These are phyloP conservation scores for Exephanes ischioxanthus DNA, from an alignment of 2,888 invertebrate genomes.

Conservation along the genomic window DNA sequence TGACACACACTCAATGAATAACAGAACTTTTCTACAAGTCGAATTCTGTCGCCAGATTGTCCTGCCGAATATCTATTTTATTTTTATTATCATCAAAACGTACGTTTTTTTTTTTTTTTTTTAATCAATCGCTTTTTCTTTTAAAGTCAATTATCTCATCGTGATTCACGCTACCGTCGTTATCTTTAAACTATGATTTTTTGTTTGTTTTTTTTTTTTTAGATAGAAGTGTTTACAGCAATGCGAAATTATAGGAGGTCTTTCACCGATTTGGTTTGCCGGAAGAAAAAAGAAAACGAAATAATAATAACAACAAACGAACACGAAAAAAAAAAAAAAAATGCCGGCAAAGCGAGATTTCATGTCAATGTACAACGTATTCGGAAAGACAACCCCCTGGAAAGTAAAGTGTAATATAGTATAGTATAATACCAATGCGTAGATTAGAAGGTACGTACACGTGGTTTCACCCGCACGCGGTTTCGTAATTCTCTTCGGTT, in stretches of 20 bases:
- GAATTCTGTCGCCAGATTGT: conserved; percentile 78
- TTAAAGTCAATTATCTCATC: conserved; percentile 1
- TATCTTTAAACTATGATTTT: conserved; percentile 2
- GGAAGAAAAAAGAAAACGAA: neutral
- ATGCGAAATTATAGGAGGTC: conserved; percentile 33
- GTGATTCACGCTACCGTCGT: conserved; percentile 22
- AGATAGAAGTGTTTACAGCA: neutral
- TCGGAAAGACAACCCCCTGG: conserved; percentile 77
- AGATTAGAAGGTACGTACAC: conserved; percentile 82
- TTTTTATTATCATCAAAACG: neutral
- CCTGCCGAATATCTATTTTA: conserved; percentile 74
- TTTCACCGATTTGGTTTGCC: conserved; percentile 16
- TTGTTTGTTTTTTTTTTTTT: neutral
- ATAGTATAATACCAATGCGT: conserved; percentile 81
- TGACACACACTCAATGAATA: conserved; percentile 84
- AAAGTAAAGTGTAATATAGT: conserved; percentile 79
- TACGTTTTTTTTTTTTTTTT: neutral
- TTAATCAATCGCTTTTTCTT: conserved; percentile 9
- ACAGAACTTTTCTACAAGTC: conserved; percentile 83
- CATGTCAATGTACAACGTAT: conserved; percentile 45
- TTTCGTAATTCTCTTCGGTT: conserved; percentile 69
- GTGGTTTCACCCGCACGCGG: conserved; percentile 74
- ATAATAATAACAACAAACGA: neutral
- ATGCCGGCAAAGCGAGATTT: conserved; percentile 5
- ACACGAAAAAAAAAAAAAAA: neutral